Evolutionary conservation across 2,888 invertebrate genomes (phyloP).

Genomic region (Zaprionus bogoriensis): DNA sequence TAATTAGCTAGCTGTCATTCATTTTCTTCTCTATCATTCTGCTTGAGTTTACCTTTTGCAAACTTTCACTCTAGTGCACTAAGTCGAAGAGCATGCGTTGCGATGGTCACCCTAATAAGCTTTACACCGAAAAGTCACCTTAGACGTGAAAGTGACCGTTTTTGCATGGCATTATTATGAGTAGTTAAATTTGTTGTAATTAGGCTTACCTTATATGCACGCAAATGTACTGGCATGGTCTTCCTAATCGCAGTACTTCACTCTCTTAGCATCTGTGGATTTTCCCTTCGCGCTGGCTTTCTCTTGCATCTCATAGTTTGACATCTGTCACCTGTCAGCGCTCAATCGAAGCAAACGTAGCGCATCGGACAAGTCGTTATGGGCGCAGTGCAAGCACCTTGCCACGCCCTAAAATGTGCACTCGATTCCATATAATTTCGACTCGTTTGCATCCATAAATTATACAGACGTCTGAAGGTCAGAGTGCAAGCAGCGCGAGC

Average conservation of each 20-base stretch:
- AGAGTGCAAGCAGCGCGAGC: conserved; percentile 41
- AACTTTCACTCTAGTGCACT: too few species aligned
- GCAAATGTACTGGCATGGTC: too few species aligned
- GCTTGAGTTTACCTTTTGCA: not conserved
- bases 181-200: not conserved
- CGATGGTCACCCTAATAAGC: not conserved
- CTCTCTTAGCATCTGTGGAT: too few species aligned
- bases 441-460: conserved; percentile 52
- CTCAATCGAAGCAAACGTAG: conserved; percentile 3
- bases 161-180: too few species aligned
- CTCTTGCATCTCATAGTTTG: not conserved
- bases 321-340: not conserved
- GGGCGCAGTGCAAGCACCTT: not conserved
- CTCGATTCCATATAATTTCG: conserved; percentile 53
- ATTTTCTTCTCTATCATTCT: not conserved
- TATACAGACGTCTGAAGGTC: conserved; percentile 46
- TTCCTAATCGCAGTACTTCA: not conserved
- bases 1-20: not conserved
- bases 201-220: not conserved
- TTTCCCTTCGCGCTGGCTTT: not conserved
- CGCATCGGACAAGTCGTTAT: conserved; percentile 12
- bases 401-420: conserved; percentile 52
- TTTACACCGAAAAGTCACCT: not conserved
- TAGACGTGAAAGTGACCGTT: too few species aligned
- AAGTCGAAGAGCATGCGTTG: too few species aligned